These are phyloP conservation scores for Lasioglossum oenotherae DNA, from an alignment of 2,888 invertebrate species.

Conservation along the genomic window DNA sequence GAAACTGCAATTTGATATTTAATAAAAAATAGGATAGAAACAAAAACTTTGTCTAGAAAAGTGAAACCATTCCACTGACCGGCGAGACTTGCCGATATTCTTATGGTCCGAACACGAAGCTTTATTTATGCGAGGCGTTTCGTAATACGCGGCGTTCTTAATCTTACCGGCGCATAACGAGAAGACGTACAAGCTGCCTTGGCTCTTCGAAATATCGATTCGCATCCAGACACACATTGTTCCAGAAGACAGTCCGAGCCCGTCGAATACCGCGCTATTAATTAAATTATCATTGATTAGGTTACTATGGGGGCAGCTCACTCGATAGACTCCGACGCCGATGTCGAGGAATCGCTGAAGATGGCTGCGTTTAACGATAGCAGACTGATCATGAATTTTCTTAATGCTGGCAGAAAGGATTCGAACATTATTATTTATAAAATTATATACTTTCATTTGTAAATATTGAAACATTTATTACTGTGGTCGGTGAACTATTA, in stretches of 20 bases:
- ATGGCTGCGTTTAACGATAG: background rate
- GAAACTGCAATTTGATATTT: background rate
- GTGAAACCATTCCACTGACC: background rate
- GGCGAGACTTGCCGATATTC: background rate
- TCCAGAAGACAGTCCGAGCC: slow-evolving; percentile 31
- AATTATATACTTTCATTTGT: too few species aligned
- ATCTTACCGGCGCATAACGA: slow-evolving; percentile 68
- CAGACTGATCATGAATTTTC: background rate
- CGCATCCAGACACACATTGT: slow-evolving; percentile 29
- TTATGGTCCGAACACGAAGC: slow-evolving; percentile 23
- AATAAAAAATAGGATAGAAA: background rate
- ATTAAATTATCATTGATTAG: slow-evolving; percentile 49
- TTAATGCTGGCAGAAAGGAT: background rate
- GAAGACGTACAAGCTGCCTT: slow-evolving; percentile 71
- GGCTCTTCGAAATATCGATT: slow-evolving; percentile 70
- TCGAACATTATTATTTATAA: too few species aligned
- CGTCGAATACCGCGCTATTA: slow-evolving; percentile 40
- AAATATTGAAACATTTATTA: too few species aligned
- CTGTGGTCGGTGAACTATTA: too few species aligned
- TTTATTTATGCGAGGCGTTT: slow-evolving; percentile 40
- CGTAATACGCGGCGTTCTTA: slow-evolving; percentile 66
- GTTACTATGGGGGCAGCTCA: background rate
- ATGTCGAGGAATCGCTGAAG: background rate
- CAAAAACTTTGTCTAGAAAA: background rate
- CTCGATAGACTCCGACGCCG: background rate